Base-by-base conservation (phyloP, 2,113 vertebrate genomes). In the Alligator mississippiensis region DNA sequence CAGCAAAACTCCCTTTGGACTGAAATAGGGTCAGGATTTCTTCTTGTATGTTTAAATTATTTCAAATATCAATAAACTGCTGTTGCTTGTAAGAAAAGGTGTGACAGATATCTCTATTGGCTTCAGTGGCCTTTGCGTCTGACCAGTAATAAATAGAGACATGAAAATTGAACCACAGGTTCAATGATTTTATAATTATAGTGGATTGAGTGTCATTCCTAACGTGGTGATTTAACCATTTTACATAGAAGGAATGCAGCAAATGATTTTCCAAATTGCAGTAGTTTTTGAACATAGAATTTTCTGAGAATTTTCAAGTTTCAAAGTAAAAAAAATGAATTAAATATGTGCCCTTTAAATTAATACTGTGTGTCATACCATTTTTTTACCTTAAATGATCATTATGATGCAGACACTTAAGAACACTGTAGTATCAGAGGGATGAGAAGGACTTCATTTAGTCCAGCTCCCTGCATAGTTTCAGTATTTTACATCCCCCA, bases 141-240 rank as follows among this genome's bases (percentile, higher is more conserved):
- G 21, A 25, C 75, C 22, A 47, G 1, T 21, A 28, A 3, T 9
- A 21, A 87, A 92, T 8, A 76, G 72, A 87, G 60, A 63, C 2
- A 3, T 2, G 24, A 81, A 70, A 57, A 55, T 74, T 17, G 2
- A 1, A 24, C 55, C 68, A 0, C 54, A 21, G 90, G 24, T 74
- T 1, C 13, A 2, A 2, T 11, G 30, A 12, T 14, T 84, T 27
- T 1, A 0, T n/a, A 72, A 21, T 28, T 76, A n/a, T 77, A 5
- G 11, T 61, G 7, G 28, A 38, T 21, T 59, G n/a, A 62, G 11
- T 90, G 88, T 92, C 47, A 34, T 16, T 54, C 7, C 64, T 34
- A 57, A 89, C 62, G 18, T 63, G 76, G 60, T 11, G 11, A 25
- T 60, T 66, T 27, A 70, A 25, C n/a, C 61, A 47, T 34, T 72